A percentile compares a stretch with the other conserved stretches of the same genome.
These are phyloP conservation scores for Caenorhabditis remanei DNA, from an alignment of 1,140 invertebrate species.

Conservation along the genomic window DNA sequence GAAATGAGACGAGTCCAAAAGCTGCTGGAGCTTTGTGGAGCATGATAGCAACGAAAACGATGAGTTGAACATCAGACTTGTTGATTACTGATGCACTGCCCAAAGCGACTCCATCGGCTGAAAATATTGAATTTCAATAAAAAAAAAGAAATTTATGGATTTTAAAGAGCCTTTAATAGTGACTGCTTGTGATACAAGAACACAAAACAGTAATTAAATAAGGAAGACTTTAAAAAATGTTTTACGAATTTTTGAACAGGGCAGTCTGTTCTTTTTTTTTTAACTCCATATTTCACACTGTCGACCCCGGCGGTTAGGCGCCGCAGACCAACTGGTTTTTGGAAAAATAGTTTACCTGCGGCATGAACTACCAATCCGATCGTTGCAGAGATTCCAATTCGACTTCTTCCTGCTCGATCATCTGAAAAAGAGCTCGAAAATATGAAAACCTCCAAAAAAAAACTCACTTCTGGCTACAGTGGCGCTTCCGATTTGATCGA, in stretches of 20 bases:
- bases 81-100: conserved; percentile 94
- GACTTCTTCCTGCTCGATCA: conserved; percentile 81
- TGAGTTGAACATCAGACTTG: conserved; percentile 94
- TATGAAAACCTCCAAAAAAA: too few relatives aligned
- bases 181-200: neutral
- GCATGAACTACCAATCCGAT: conserved; percentile 96
- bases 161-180: neutral
- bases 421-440: conserved; percentile 75
- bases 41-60: conserved; percentile 96
- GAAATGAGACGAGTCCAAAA: conserved; percentile 95
- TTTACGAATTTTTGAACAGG: too few relatives aligned
- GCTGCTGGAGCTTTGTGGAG: conserved; percentile 98
- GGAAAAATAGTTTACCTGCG: conserved; percentile 81
- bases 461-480: conserved; percentile 65
- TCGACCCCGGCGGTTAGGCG: too few relatives aligned
- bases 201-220: too few relatives aligned
- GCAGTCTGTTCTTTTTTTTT: too few relatives aligned
- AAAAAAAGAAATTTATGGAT: neutral
- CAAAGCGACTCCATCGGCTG: conserved; percentile 94
- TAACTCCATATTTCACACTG: too few relatives aligned
- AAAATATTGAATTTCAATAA: conserved; percentile 65
- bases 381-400: conserved; percentile 88
- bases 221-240: too few relatives aligned
- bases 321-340: neutral
- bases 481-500: conserved; percentile 82